These are phyloP conservation scores for Nymphalis polychloros DNA, from an alignment of 2,888 invertebrate genomes.

Conservation along the genomic window DNA sequence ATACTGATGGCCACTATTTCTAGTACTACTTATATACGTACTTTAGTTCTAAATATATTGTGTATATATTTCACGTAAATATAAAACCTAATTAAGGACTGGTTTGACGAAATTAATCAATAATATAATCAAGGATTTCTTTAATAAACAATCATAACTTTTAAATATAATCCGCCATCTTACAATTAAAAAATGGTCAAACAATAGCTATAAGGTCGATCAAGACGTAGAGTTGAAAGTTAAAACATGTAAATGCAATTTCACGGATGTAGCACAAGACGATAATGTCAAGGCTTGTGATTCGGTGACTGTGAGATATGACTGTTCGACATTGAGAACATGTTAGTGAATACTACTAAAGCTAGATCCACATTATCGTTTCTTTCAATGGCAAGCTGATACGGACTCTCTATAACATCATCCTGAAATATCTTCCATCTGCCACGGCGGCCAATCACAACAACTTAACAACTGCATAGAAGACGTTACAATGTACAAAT, in stretches of 20 bases:
- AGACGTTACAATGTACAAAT: too few relatives aligned
- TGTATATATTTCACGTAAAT: background rate
- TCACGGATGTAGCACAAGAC: slow-evolving; percentile 37
- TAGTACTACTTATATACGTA: too few relatives aligned
- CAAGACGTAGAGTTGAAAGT: slow-evolving; percentile 20
- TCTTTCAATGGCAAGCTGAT: background rate
- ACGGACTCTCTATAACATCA: background rate
- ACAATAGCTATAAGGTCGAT: slow-evolving; percentile 1
- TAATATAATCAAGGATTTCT: too few relatives aligned
- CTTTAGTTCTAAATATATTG: too few relatives aligned
- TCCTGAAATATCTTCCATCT: too few relatives aligned
- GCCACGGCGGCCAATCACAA: too few relatives aligned
- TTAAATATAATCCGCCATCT: too few relatives aligned
- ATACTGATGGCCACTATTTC: too few relatives aligned
- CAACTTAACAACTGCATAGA: too few relatives aligned
- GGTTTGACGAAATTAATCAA: background rate
- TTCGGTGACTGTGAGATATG: slow-evolving; percentile 40
- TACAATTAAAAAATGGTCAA: background rate
- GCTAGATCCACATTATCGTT: slow-evolving; percentile 1
- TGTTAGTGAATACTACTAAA: slow-evolving; percentile 40
- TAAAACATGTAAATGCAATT: slow-evolving; percentile 18
- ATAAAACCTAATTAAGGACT: background rate
- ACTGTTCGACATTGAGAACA: slow-evolving; percentile 53
- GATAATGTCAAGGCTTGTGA: slow-evolving; percentile 58
- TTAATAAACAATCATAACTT: too few relatives aligned